Base-by-base conservation (phyloP, 2,888 invertebrate genomes). In the Chorisops tibialis region DNA sequence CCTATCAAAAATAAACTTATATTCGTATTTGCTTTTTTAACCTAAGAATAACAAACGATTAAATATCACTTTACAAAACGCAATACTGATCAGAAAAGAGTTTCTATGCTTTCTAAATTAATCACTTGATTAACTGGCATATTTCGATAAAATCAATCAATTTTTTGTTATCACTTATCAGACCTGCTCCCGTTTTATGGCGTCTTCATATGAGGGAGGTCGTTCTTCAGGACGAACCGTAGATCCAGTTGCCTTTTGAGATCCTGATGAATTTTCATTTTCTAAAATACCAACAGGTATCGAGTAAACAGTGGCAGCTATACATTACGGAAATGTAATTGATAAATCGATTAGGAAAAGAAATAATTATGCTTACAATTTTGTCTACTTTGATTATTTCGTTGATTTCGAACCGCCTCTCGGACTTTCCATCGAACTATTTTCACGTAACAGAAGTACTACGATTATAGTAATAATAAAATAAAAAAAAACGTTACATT, bases 341-440 rank as follows among this genome's bases (percentile, higher is more conserved):
- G n/a, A n/a, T n/a, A n/a, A n/a, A n/a, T n/a, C n/a, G n/a, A n/a
- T n/a, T n/a, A n/a, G n/a, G n/a, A n/a, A n/a, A n/a, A n/a, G n/a
- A n/a, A n/a, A n/a, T n/a, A n/a, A n/a, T n/a, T n/a, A n/a, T 14
- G n/a, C 54, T 41, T 24, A 54, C 54, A 54, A 41, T 54, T 54
- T 37, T 54, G 54, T 41, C 54, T 19, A 7, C 41, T 22, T 14
- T 41, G 54, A n/a, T 41, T 21, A 54, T 54, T 54, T 21, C 54
- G 19, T 21, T 54, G 54, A 24, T 54, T 54, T 41, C 41, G 41
- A n/a, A 41, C 39, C 5, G 54, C 54, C n/a, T 54, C 54, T 14
- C 24, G 54, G n/a, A 54, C 2, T 16, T 41, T 39, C 54, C 54
- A 54, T 54, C 24, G 43, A 39, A 39, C 39, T 5, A 41, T 7